phyloP scores from a whole-genome alignment of 2,888 invertebrate species.

The Zelleria hepariella region DNA sequence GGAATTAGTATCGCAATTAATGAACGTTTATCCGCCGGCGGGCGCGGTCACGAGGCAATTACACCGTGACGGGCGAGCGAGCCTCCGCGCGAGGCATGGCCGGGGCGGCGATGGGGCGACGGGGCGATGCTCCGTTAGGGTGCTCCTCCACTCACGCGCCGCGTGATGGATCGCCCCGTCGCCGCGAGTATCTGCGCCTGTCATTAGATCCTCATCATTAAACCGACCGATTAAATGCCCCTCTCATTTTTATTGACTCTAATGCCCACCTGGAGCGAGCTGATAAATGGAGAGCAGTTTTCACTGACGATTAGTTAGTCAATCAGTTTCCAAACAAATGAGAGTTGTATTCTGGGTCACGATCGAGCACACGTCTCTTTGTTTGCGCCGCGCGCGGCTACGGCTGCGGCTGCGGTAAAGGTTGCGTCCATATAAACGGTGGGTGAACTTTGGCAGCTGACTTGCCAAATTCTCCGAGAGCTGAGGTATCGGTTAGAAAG shows the following conservation, averaged over 20 bases:
- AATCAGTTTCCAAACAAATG: background rate
- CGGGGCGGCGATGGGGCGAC: too few species aligned
- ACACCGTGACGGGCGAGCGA: background rate
- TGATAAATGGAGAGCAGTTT: background rate
- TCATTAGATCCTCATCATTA: background rate
- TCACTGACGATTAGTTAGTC: background rate
- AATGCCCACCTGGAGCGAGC: background rate
- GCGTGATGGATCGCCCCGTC: background rate
- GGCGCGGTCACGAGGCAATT: slow-evolving; percentile 2
- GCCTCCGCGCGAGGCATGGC: background rate
- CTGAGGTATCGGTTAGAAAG: background rate
- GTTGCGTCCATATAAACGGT: background rate
- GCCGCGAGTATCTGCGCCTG: background rate
- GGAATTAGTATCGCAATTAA: slow-evolving; percentile 1
- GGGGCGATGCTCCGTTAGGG: too few species aligned
- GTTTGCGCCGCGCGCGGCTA: background rate
- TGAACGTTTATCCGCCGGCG: background rate
- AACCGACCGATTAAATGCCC: background rate
- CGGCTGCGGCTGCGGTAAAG: background rate
- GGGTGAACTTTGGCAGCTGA: background rate
- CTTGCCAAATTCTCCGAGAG: background rate
- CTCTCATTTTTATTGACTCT: background rate
- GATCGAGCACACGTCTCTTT: background rate
- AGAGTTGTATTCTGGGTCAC: background rate
- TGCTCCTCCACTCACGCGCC: background rate